These are phyloP conservation scores for Diplodus puntazzo DNA, from an alignment of 2,797 vertebrate genomes.

Conservation along the genomic window DNA sequence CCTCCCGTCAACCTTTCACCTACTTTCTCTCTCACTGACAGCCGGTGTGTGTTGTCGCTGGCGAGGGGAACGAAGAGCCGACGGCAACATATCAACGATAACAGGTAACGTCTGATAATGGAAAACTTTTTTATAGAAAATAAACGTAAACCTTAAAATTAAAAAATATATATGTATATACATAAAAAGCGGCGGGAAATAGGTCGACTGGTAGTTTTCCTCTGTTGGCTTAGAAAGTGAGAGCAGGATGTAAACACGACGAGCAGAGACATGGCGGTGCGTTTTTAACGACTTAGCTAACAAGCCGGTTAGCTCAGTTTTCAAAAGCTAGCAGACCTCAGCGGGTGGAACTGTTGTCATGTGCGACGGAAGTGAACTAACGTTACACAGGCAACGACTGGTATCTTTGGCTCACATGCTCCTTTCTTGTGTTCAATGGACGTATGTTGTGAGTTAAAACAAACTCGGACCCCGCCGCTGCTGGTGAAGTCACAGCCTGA, in stretches of 20 bases:
- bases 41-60: constrained; percentile 36
- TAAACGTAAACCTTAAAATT: neutral
- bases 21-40: constrained; percentile 55
- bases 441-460: neutral
- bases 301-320: constrained; percentile 11
- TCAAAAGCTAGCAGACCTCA: neutral
- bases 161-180: no score
- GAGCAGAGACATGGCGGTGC: neutral
- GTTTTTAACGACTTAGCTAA: constrained; percentile 11
- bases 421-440: neutral
- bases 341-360: neutral
- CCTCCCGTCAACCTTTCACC: constrained; percentile 68
- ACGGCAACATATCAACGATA: neutral
- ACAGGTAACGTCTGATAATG: constrained; percentile 36
- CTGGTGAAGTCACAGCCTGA: neutral
- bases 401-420: neutral
- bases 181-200: neutral
- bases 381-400: fast-evolving
- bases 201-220: neutral
- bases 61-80: neutral
- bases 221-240: neutral
- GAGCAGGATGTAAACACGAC: neutral
- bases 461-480: neutral
- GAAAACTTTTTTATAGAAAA: neutral
- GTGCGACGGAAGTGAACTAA: no score